Evolutionary conservation across 1,140 invertebrate species (phyloP).

Genomic region (Tetragonula clypearis): DNA sequence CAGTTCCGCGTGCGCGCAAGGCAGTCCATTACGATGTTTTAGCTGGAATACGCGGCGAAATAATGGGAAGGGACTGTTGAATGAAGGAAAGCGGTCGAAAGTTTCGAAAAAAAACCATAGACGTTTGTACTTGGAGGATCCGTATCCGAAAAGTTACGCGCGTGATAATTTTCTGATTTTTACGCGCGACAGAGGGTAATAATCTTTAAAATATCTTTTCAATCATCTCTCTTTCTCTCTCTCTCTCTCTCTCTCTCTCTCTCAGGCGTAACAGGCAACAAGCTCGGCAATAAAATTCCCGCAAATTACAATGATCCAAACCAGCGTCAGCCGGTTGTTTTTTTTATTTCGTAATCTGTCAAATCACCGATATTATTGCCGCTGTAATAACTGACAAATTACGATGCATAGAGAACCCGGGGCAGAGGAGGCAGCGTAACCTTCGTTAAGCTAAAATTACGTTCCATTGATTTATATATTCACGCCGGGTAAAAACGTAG

Average conservation of each 20-base stretch:
- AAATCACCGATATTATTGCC: not conserved
- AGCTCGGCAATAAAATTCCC: too few species aligned
- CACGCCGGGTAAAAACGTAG: not conserved
- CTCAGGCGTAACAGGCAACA: too few species aligned
- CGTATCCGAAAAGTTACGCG: too few species aligned
- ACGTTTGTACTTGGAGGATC: not conserved
- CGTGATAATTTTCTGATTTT: too few species aligned
- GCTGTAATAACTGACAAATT: not conserved
- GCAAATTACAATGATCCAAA: too few species aligned
- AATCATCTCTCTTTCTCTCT: too few species aligned
- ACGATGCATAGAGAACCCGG: not conserved
- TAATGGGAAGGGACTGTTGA: not conserved
- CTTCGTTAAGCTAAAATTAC: not conserved
- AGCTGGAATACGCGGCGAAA: not conserved
- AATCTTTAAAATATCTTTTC: too few species aligned
- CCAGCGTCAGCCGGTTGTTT: too few species aligned
- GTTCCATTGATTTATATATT: not conserved
- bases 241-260: too few species aligned
- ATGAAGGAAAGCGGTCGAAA: not conserved
- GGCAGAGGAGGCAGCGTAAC: not conserved
- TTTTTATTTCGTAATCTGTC: too few species aligned
- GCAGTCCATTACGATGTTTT: constrained; percentile 60
- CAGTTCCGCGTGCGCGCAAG: constrained; percentile 58
- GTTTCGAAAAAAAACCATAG: not conserved
- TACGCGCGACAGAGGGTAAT: too few species aligned